Evolutionary conservation across 2,113 vertebrate species (phyloP).

Genomic region (Anser brachyrhynchus): DNA sequence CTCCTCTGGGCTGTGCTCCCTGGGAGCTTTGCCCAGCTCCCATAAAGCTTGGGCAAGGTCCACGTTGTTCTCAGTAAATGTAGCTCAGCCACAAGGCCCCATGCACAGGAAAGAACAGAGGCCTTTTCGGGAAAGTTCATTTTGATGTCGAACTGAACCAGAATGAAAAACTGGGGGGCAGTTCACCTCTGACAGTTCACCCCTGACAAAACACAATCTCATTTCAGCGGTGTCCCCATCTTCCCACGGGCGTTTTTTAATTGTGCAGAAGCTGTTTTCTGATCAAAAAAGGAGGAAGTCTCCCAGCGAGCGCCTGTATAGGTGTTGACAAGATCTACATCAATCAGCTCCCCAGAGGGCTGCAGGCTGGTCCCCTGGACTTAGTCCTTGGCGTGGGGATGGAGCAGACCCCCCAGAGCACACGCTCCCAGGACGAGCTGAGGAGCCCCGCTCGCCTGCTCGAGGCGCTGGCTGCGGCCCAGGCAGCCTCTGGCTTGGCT

Average conservation of each 20-base stretch:
- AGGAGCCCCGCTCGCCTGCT: fast-evolving
- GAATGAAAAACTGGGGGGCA: not conserved
- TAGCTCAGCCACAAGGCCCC: conserved; percentile 16
- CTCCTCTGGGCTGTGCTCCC: conserved; percentile 50
- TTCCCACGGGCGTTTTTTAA: not conserved
- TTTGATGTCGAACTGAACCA: not conserved
- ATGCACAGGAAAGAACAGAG: not conserved
- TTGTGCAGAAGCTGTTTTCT: not conserved
- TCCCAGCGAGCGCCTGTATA: not conserved
- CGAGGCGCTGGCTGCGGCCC: not conserved
- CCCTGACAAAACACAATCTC: not conserved
- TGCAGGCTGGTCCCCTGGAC: not conserved
- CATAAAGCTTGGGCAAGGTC: conserved; percentile 50
- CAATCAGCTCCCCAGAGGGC: fast-evolving
- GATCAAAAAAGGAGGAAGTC: not conserved
- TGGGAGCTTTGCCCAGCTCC: conserved; percentile 57
- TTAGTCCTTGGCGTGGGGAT: not conserved
- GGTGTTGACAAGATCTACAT: not conserved
- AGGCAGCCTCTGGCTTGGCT: not conserved
- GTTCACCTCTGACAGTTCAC: not conserved
- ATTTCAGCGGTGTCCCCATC: not conserved
- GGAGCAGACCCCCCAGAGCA: not conserved
- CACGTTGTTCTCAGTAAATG: conserved; percentile 1
- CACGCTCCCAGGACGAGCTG: not conserved
- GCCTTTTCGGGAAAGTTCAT: not conserved